Percentiles rank a stretch among this genome's conserved stretches.
phyloP scores from a whole-genome alignment of 2,888 invertebrate species.

The Macrophya alboannulata region DNA sequence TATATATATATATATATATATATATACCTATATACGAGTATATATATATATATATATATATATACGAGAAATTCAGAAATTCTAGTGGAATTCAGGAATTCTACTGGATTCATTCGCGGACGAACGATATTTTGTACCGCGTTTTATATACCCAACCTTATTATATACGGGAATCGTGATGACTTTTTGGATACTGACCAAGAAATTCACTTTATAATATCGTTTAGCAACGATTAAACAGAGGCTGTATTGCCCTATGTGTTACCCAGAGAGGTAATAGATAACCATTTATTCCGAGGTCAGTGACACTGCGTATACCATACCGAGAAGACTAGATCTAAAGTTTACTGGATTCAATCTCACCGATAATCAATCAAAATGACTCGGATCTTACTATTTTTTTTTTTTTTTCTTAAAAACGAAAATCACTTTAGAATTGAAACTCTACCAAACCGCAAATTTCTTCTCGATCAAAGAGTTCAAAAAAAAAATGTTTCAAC shows the following conservation, averaged over 20 bases:
- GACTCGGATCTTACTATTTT: neutral
- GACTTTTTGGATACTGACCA: neutral
- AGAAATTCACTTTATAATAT: neutral
- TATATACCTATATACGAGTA: too few relatives aligned
- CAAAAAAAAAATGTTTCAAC: neutral
- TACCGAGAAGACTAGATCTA: too few relatives aligned
- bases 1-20: too few relatives aligned
- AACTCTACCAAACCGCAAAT: neutral
- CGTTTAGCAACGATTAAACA: neutral
- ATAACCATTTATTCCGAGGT: too few relatives aligned
- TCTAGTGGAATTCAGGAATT: constrained; percentile 41
- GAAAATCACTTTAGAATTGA: neutral
- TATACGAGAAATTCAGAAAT: constrained; percentile 46
- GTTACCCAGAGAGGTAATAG: too few relatives aligned
- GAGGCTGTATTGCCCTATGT: neutral
- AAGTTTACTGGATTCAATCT: neutral
- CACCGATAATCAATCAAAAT: neutral
- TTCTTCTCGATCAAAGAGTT: neutral
- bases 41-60: too few relatives aligned
- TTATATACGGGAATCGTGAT: neutral
- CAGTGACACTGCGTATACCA: too few relatives aligned
- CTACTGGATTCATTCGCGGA: constrained; percentile 21
- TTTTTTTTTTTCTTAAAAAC: too few relatives aligned
- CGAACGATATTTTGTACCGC: neutral
- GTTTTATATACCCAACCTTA: constrained; percentile 6